Evolutionary conservation across 1,140 invertebrate species (phyloP).

Genomic region (Galleria mellonella): DNA sequence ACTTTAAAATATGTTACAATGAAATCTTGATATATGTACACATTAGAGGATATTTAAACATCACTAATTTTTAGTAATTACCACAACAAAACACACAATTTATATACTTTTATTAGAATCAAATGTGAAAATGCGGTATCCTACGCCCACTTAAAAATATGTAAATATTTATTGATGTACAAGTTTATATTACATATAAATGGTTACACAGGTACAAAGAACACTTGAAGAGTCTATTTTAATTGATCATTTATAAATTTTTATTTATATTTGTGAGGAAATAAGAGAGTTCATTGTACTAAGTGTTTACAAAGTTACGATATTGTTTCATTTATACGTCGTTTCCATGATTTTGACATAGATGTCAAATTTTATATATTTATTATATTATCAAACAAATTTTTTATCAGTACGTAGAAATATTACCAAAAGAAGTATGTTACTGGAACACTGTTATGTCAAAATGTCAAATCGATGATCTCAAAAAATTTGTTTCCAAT

Average conservation of each 20-base stretch:
- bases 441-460: too few species aligned
- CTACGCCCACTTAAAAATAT: conserved; percentile 7
- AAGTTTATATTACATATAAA: not conserved
- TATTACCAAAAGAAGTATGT: too few species aligned
- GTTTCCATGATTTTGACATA: too few species aligned
- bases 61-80: not conserved
- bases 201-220: not conserved
- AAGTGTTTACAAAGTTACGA: conserved; percentile 44
- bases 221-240: conserved; percentile 19
- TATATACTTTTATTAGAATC: not conserved
- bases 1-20: too few species aligned
- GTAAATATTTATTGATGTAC: conserved; percentile 1
- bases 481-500: too few species aligned
- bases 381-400: too few species aligned
- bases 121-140: not conserved
- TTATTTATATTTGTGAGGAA: conserved; percentile 20
- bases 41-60: too few species aligned
- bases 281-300: conserved; percentile 50
- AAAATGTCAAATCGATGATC: conserved; percentile 36
- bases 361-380: too few species aligned
- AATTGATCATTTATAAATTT: conserved; percentile 28
- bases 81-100: not conserved
- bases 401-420: too few species aligned
- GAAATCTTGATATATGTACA: too few species aligned
- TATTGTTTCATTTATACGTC: not conserved